A percentile compares a stretch with the other conserved stretches of the same genome.
These are phyloP conservation scores for Calameuta idolon DNA, from an alignment of 2,888 invertebrate genomes.

Conservation along the genomic window DNA sequence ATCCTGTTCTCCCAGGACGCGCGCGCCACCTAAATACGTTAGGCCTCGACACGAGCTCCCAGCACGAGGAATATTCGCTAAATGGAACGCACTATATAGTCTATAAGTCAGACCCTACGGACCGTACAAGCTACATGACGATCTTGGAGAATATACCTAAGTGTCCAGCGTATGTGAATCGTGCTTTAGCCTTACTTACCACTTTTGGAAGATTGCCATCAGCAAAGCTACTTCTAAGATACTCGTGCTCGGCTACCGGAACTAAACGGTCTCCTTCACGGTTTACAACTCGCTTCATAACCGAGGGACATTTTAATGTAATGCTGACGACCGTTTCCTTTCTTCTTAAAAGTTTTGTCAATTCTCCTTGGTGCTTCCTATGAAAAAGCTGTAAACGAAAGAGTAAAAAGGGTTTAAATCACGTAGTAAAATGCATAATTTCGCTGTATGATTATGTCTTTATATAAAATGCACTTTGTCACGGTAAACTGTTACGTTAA, in stretches of 20 bases:
- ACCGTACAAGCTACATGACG: background rate
- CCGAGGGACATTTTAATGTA: background rate
- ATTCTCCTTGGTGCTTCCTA: background rate
- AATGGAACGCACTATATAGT: background rate
- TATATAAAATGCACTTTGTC: background rate
- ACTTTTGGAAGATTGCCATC: background rate
- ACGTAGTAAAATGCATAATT: background rate
- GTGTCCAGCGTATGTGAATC: background rate
- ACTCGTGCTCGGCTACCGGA: constrained; percentile 2
- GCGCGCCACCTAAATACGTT: background rate
- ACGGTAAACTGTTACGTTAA: background rate
- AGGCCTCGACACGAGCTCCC: background rate
- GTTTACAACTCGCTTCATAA: constrained; percentile 3
- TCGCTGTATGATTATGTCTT: background rate
- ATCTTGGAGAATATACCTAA: background rate
- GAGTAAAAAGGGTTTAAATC: background rate
- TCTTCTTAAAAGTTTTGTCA: background rate
- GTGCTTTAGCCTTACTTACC: background rate
- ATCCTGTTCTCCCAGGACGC: constrained; percentile 12
- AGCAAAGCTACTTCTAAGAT: background rate
- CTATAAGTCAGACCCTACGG: background rate
- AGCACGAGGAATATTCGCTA: background rate
- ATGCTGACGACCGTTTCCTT: background rate
- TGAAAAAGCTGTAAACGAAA: background rate
- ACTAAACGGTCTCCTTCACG: constrained; percentile 6